Evolutionary conservation across 2,888 invertebrate species (phyloP), one percentile per base, ranked within the genome.

Genomic region (Carabus problematicus): DNA sequence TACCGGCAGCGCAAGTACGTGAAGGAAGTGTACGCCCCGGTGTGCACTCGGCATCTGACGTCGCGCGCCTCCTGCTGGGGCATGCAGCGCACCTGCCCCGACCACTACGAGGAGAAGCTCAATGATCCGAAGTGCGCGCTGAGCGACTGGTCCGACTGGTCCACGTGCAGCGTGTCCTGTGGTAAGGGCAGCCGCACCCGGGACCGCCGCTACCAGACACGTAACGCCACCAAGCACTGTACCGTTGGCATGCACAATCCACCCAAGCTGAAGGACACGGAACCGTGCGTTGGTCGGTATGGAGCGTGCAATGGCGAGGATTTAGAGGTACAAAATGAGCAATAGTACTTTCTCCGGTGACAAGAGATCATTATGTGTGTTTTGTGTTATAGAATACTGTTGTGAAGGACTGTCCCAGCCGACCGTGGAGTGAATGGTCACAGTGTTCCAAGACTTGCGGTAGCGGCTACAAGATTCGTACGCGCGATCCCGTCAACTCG

Each of bases 401-500:
- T 42, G 8, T 64, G 1, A 12, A n/a, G 14, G 75, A 76, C 41
- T 95, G 94, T 77, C 85, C 84, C 6, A 87, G 90, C 69, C 86
- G 88, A 0, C 80, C 85, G 3, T 95, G 95, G 95, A 90, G 91
- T 56, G 84, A 86, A 8, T 95, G 94, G 93, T 89, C 92, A 1
- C 89, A 92, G 1, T 95, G 95, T 79, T 88, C 91, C 11, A 88
- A 88, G 29, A 86, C 87, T 0, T 95, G 95, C 79, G 94, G 93
- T 0, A 89, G 89, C 73, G 94, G 94, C 0, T 84, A 85, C 18
- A 85, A 87, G 70, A 83, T 86, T 74, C 85, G 92, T 64, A 86
- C 87, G 52, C 82, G 91, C 2, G 78, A 83, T 42, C 74, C 72
- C 42, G 72, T 71, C 16, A 41, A 64, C 19, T 16, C 52, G 8